Percentiles rank a stretch among this genome's conserved stretches.
phyloP scores from a whole-genome alignment of 2,888 invertebrate genomes.

The Drosophila austrosaltans region DNA sequence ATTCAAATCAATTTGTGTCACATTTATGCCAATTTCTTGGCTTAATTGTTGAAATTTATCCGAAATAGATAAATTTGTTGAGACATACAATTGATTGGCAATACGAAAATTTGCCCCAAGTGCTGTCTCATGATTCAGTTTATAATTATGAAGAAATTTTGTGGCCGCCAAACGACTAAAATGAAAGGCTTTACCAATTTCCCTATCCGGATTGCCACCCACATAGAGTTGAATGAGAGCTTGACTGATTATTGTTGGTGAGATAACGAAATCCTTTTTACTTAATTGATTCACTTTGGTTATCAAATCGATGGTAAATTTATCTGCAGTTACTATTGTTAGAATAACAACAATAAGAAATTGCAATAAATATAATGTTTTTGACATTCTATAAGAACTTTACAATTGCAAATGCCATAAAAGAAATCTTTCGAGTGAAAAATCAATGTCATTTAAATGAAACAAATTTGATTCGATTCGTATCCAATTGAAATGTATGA shows the following conservation, averaged over 20 bases:
- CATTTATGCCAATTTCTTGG: neutral
- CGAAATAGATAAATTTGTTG: neutral
- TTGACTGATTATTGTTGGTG: neutral
- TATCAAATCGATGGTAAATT: slow-evolving; percentile 2
- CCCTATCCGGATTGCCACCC: neutral
- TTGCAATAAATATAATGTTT: neutral
- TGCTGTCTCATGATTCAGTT: neutral
- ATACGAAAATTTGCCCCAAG: neutral
- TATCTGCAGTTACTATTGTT: neutral
- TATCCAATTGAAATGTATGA: neutral
- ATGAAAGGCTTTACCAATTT: neutral
- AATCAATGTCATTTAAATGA: neutral
- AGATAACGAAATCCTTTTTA: slow-evolving; percentile 2
- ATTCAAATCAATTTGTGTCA: neutral
- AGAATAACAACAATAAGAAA: neutral
- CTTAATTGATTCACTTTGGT: neutral
- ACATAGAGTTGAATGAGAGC: neutral
- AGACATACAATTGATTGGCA: neutral
- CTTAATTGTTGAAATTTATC: neutral
- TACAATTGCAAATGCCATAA: neutral
- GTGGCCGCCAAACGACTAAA: neutral
- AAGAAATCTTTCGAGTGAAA: neutral
- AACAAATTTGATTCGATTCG: neutral
- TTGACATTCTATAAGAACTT: slow-evolving; percentile 1
- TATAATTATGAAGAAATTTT: neutral